These are phyloP conservation scores for Dendrolimus kikuchii DNA, from an alignment of 1,140 invertebrate species.

Conservation along the genomic window DNA sequence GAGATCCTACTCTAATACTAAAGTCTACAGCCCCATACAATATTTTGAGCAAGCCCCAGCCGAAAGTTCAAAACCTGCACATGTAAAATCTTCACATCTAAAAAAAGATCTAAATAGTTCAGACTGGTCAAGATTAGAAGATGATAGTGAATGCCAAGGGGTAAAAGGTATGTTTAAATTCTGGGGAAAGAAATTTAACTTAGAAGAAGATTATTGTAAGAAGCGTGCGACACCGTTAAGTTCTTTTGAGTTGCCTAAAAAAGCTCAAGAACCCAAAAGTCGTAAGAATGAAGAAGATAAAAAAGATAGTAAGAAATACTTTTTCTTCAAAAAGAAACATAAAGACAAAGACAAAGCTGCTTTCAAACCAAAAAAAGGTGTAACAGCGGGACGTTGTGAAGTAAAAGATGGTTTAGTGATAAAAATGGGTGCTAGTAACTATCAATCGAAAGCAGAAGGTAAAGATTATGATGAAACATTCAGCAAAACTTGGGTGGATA, in stretches of 20 bases:
- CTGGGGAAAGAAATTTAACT: slow-evolving; percentile 49
- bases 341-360: slow-evolving; percentile 30
- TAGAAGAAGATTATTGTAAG: slow-evolving; percentile 30
- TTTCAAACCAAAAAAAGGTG: slow-evolving; percentile 33
- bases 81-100: slow-evolving; percentile 9
- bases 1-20: slow-evolving; percentile 32
- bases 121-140: slow-evolving; percentile 12
- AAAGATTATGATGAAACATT: slow-evolving; percentile 24
- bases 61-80: slow-evolving; percentile 4
- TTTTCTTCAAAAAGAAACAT: slow-evolving; percentile 44
- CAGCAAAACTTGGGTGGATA: slow-evolving; percentile 36
- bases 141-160: slow-evolving; percentile 30
- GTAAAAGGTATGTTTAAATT: slow-evolving; percentile 51
- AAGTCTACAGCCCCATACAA: slow-evolving; percentile 23
- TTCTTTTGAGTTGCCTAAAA: slow-evolving; percentile 11
- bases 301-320: slow-evolving; percentile 39
- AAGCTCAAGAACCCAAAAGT: slow-evolving; percentile 15
- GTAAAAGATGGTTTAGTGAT: slow-evolving; percentile 41
- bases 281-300: slow-evolving; percentile 19
- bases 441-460: slow-evolving; percentile 9
- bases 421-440: slow-evolving; percentile 22
- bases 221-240: slow-evolving; percentile 13
- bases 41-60: slow-evolving; percentile 10
- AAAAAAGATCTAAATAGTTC: slow-evolving; percentile 17
- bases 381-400: slow-evolving; percentile 46